Evolutionary conservation across 1,140 invertebrate genomes (phyloP).

Genomic region (Scaptomyza pallida): DNA sequence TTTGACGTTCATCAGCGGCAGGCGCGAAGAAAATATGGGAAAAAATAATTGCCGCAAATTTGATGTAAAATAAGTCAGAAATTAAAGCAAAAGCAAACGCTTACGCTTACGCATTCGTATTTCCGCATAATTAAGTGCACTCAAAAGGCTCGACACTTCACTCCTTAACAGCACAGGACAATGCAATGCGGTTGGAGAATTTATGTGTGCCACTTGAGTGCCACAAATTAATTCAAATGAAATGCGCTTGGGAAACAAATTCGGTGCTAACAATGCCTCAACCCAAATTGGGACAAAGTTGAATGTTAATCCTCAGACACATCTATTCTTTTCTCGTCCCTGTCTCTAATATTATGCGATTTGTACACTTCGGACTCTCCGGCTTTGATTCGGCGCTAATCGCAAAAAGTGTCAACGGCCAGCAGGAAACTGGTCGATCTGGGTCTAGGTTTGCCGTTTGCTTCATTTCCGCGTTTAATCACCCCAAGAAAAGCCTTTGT

Average conservation of each 20-base stretch:
- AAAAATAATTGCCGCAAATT: conserved; percentile 67
- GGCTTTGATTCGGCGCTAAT: conserved; percentile 67
- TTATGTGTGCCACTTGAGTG: conserved; percentile 79
- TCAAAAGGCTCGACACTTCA: conserved; percentile 53
- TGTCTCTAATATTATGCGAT: conserved; percentile 62
- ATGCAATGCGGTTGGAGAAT: conserved; percentile 47
- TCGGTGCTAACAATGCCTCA: conserved; percentile 7
- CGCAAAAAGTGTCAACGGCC: conserved; percentile 66
- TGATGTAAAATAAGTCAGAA: conserved; percentile 70
- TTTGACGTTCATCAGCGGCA: conserved; percentile 57
- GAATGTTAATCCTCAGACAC: conserved; percentile 52
- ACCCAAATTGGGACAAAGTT: conserved; percentile 23
- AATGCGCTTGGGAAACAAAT: conserved; percentile 51
- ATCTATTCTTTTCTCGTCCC: conserved; percentile 33
- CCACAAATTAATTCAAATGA: conserved; percentile 81
- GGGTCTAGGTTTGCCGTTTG: conserved; percentile 41
- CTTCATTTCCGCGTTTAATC: conserved; percentile 78
- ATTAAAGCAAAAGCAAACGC: conserved; percentile 42
- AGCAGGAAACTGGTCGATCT: conserved; percentile 29
- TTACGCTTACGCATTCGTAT: conserved; percentile 32
- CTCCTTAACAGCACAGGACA: conserved; percentile 35
- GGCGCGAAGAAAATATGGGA: conserved; percentile 15
- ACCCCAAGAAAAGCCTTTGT: conserved; percentile 54
- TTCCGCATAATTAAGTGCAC: conserved; percentile 81
- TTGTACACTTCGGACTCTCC: conserved; percentile 64